Evolutionary conservation across 2,797 vertebrate genomes (phyloP), one percentile per base, ranked within the genome.

Genomic region (Octomys mimax): DNA sequence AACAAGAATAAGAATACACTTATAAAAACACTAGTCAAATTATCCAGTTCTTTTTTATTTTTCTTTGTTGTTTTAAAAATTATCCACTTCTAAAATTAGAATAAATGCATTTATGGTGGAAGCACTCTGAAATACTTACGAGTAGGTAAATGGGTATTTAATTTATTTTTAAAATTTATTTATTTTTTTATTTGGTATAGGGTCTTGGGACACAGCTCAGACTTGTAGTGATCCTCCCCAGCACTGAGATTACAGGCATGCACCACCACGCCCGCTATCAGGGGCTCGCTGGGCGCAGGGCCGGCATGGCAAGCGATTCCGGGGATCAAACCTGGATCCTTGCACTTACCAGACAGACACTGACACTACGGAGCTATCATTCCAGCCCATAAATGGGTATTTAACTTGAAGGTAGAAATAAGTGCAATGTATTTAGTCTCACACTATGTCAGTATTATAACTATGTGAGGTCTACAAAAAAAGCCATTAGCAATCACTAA

Each of bases 341-440:
- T 54, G 52, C 13, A 14, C 13, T 54, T 54, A 10, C 52, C 52
- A 54, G 52, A 11, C 52, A 54, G 52, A 54, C 52, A 54, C 52
- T 54, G 13, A 54, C 2, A 54, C 52, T 11, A 13, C 52, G 9
- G 52, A 54, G 52, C 52, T 54, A 54, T 54, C 52, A 54, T 13
- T 7, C 52, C 52, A 54, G 52, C 52, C 52, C 52, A 54, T 0
- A 92, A 36, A 81, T 33, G 42, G 0, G 3, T 78, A 26, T 62
- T 94, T 71, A 57, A 52, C 78, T 75, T 89, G 16, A 85, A 96
- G 6, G 54, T 46, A 90, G 42, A 71, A 57, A n/a, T 71, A 42
- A 82, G 24, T 66, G 2, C 36, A 92, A 82, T 68, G 49, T 54
- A 57, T 52, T 78, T 11, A 61, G 2, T 77, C 11, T 88, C 33